Percentiles rank a stretch among this genome's conserved stretches.
Conservation (phyloP, 1,140 invertebrate genomes). For the Ceratitis capitata region DNA sequence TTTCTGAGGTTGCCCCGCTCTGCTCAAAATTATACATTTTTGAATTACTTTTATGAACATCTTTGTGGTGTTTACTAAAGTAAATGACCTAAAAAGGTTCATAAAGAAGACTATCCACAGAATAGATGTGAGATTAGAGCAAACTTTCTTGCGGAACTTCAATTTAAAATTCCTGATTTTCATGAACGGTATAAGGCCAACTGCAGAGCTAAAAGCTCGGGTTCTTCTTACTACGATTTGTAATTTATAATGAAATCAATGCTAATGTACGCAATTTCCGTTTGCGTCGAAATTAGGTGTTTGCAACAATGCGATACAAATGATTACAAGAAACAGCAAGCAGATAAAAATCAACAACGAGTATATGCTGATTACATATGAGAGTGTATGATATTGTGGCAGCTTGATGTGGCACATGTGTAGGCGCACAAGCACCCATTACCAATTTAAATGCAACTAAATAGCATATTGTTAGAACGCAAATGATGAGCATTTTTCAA, state of each 20-base stretch:
- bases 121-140: no score
- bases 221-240: neutral
- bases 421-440: slow-evolving; percentile 24
- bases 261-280: slow-evolving; percentile 33
- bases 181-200: no score
- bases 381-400: neutral
- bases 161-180: no score
- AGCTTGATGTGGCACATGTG: slow-evolving; percentile 8
- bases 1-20: no score
- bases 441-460: slow-evolving; percentile 6
- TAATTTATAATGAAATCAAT: slow-evolving; percentile 25
- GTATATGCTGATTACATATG: neutral
- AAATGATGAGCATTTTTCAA: slow-evolving; percentile 15
- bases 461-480: slow-evolving; percentile 1
- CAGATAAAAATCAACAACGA: neutral
- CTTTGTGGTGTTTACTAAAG: no score
- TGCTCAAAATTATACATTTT: no score
- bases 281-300: slow-evolving; percentile 19
- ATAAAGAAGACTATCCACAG: no score
- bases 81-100: no score
- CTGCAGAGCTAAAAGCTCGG: no score
- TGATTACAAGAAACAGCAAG: neutral
- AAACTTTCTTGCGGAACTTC: no score
- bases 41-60: no score
- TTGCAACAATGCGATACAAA: neutral